Percentiles rank a stretch among this genome's conserved stretches.
Conservation (phyloP, 2,113 vertebrate species). For the Puntigrus tetrazona region DNA sequence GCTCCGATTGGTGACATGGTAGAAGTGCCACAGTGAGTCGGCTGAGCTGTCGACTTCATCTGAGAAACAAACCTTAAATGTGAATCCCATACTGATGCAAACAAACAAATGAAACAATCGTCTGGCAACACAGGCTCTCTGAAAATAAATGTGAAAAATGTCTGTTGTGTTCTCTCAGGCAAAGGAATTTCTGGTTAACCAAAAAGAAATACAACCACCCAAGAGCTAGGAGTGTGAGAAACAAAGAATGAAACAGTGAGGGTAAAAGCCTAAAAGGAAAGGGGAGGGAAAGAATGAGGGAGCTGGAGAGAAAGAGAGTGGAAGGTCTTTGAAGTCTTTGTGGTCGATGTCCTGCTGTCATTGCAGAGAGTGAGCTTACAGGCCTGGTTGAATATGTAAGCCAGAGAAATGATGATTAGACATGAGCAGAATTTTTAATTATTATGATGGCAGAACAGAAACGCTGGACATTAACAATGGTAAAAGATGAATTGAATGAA, state of each 20-base stretch:
- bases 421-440: constrained; percentile 14
- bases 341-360: constrained; percentile 29
- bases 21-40: constrained; percentile 65
- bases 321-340: constrained; percentile 18
- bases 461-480: constrained; percentile 55
- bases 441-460: constrained; percentile 49
- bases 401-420: constrained; percentile 35
- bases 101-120: constrained; percentile 57
- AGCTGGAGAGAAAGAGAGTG: neutral
- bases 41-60: constrained; percentile 63
- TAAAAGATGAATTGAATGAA: constrained; percentile 64
- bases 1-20: constrained; percentile 58
- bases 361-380: constrained; percentile 34
- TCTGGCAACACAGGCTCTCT: constrained; percentile 57
- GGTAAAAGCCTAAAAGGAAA: neutral
- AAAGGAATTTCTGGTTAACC: constrained; percentile 66
- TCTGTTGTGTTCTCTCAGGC: constrained; percentile 66
- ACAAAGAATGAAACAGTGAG: neutral
- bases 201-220: constrained; percentile 70
- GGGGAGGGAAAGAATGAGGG: neutral
- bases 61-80: constrained; percentile 64
- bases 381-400: constrained; percentile 35
- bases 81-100: constrained; percentile 62
- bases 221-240: constrained; percentile 49
- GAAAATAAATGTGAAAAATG: constrained; percentile 62